Percentiles rank a stretch among this genome's conserved stretches.
These are phyloP conservation scores for Argynnis bischoffii DNA, from an alignment of 2,888 invertebrate species.

Conservation along the genomic window DNA sequence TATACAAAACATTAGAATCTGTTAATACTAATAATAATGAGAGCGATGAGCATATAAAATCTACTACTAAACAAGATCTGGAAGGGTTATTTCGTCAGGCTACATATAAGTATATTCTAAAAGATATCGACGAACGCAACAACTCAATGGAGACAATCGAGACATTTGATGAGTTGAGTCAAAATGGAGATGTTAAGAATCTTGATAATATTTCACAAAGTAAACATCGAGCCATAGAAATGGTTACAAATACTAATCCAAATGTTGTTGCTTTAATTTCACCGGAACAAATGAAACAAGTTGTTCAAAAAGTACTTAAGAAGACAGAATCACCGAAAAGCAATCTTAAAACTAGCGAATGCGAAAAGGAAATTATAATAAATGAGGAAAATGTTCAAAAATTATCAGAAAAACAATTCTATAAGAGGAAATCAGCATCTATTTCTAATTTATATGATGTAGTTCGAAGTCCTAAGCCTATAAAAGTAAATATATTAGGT, in stretches of 20 bases:
- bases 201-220: not conserved
- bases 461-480: constrained; percentile 1
- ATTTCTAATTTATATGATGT: constrained; percentile 26
- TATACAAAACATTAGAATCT: constrained; percentile 1
- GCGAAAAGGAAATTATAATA: not conserved
- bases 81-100: not conserved
- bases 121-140: not conserved
- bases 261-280: constrained; percentile 18
- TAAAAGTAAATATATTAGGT: not conserved
- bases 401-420: not conserved
- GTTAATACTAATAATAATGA: not conserved
- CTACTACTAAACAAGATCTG: not conserved
- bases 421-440: constrained; percentile 1
- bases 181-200: not conserved
- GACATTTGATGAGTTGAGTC: not conserved
- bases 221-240: not conserved
- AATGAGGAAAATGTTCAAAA: not conserved
- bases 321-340: not conserved
- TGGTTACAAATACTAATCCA: constrained; percentile 7
- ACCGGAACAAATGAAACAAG: constrained; percentile 17
- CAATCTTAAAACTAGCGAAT: not conserved
- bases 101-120: not conserved
- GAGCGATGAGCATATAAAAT: not conserved
- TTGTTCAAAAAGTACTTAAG: constrained; percentile 13
- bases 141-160: too few relatives aligned